A percentile compares a stretch with the other conserved stretches of the same genome.
phyloP scores from a whole-genome alignment of 2,113 vertebrate species.

The Leptodactylus fuscus region DNA sequence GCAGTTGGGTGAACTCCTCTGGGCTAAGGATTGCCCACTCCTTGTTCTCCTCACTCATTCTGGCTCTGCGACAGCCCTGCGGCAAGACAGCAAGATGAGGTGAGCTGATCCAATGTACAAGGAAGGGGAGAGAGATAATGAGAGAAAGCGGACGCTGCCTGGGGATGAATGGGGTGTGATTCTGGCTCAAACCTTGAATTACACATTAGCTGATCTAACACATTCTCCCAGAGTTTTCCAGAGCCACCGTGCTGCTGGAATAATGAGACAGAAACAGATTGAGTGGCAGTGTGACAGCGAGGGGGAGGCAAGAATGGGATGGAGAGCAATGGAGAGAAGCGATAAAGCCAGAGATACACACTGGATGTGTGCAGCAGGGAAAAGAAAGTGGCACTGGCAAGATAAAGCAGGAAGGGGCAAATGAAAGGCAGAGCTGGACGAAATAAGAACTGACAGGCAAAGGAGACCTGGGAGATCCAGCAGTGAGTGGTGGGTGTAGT shows the following conservation, averaged over 20 bases:
- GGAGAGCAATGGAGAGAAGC: conserved; percentile 30
- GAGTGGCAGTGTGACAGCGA: conserved; percentile 52
- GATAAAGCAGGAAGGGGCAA: background rate
- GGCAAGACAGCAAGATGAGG: conserved; percentile 49
- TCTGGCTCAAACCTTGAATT: conserved; percentile 55
- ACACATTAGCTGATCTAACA: conserved; percentile 60
- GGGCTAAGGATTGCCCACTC: conserved; percentile 82
- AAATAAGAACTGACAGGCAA: background rate
- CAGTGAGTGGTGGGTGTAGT: conserved; percentile 44
- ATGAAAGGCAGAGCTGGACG: background rate
- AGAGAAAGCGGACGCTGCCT: conserved; percentile 25
- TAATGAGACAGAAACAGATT: conserved; percentile 51
- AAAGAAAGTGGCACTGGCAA: background rate
- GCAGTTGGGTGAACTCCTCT: conserved; percentile 89
- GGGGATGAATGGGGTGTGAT: conserved; percentile 52
- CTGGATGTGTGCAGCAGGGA: background rate
- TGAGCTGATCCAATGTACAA: conserved; percentile 48
- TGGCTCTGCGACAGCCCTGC: conserved; percentile 58
- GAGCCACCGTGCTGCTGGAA: conserved; percentile 51
- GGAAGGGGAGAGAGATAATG: conserved; percentile 38
- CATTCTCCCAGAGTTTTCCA: conserved; percentile 56
- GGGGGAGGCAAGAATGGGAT: conserved; percentile 33
- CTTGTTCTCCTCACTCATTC: conserved; percentile 66
- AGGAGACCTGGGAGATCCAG: background rate
- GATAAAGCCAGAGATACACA: conserved; percentile 3